Base-by-base conservation (phyloP, 2,797 vertebrate genomes). In the Sardinella longiceps region DNA sequence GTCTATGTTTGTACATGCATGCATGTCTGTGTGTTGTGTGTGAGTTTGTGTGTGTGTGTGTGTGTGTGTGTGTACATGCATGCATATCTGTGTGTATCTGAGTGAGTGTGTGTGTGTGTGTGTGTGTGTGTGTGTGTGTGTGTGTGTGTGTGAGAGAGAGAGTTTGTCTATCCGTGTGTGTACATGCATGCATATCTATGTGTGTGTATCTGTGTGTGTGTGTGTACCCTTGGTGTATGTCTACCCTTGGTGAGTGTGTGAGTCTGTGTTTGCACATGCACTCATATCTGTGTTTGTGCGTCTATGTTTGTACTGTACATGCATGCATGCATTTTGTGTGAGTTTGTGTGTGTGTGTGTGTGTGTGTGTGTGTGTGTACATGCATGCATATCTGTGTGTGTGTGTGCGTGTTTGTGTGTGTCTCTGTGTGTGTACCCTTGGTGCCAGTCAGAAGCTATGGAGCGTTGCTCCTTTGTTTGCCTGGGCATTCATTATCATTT, bases 401-500 rank as follows among this genome's bases (percentile, higher is more conserved):
- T 39, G 37, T 77, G 10, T 5, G 11, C 33, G n/a, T 33, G 45
- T 87, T 81, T 85, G 28, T 30, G 70, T 23, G 18, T 20, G 14
- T 23, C 18, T 43, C 5, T 43, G 70, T 77, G 81, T 83, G 77
- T 88, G 85, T 84, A 85, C 86, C 80, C 80, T 56, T 15, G 84
- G 50, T 88, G 53, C 30, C 30, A 37, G 30, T 74, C 56, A 66
- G 30, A 37, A 63, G 30, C 43, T 80, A 7, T 5, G 10, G 33
- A 43, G 18, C 6, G 80, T 51, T 82, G 60, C 60, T 70, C 80
- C 63, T 85, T 82, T 86, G 83, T 85, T 84, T 83, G 20, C 9
- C 50, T 60, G 33, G 48, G 80, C 51, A 11, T 82, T 89, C 43
- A 81, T 87, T 84, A 84, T 74, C 81, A 84, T 85, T 30, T 74